Conservation (phyloP, 1,140 invertebrate species). For the Papilio polytes region DNA sequence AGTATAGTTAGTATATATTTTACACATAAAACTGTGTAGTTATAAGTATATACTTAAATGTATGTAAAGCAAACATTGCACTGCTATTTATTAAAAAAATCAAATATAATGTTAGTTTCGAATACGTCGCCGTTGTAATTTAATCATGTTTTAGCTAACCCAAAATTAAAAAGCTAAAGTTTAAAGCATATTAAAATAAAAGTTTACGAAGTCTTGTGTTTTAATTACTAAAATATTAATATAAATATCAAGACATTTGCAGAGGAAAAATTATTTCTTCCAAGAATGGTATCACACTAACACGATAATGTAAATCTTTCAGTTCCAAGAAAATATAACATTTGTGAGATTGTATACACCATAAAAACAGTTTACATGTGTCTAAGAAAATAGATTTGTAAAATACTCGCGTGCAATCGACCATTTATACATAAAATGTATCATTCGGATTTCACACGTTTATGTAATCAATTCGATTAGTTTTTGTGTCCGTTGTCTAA, state of each 20-base stretch:
- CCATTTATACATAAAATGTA: slow-evolving; percentile 27
- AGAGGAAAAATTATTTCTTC: background rate
- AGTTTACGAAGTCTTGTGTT: no score
- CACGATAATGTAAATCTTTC: background rate
- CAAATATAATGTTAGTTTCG: no score
- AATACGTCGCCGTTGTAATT: no score
- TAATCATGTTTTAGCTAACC: no score
- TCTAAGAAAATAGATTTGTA: background rate
- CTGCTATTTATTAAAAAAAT: no score
- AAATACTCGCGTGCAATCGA: slow-evolving; percentile 17
- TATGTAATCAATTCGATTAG: slow-evolving; percentile 30
- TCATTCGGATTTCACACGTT: slow-evolving; percentile 36
- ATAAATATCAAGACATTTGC: background rate
- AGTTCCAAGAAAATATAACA: background rate
- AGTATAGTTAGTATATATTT: no score
- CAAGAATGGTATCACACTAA: background rate
- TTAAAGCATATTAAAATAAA: no score
- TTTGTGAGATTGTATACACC: background rate
- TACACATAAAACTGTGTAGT: no score
- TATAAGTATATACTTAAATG: no score
- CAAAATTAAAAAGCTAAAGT: no score
- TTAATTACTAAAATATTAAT: background rate
- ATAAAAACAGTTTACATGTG: slow-evolving; percentile 21
- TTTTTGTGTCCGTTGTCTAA: slow-evolving; percentile 7
- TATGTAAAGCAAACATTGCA: no score